phyloP scores from a whole-genome alignment of 2,888 invertebrate genomes.

The Sthenelais limicola region DNA sequence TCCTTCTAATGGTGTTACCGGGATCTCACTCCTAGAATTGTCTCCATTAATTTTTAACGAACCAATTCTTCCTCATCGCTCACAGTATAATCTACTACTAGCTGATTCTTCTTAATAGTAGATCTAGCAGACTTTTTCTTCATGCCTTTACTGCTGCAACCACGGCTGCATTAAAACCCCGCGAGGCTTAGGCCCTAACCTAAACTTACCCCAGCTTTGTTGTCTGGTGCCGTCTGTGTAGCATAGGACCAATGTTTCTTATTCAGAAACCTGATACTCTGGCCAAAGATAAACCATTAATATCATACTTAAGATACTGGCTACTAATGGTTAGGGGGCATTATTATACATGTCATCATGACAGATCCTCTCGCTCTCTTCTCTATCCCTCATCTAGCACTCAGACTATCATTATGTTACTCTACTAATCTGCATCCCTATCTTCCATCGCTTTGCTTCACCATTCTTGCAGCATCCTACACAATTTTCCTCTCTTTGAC shows the following conservation, averaged over 20 bases:
- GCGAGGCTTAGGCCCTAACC: background rate
- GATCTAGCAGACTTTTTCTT: constrained; percentile 3
- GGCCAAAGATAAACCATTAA: no score
- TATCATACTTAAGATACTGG: no score
- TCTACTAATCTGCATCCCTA: no score
- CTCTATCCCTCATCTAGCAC: no score
- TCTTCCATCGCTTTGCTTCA: no score
- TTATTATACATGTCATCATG: no score
- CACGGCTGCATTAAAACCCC: background rate
- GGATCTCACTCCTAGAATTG: background rate
- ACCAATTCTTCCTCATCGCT: background rate
- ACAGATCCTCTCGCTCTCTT: no score
- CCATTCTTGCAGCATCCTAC: no score
- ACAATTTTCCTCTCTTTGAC: no score
- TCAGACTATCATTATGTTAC: no score
- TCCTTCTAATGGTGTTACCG: background rate
- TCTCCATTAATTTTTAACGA: background rate
- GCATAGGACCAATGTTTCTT: constrained; percentile 29
- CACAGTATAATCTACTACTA: background rate
- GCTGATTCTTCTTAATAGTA: background rate
- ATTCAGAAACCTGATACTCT: no score
- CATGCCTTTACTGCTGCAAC: constrained; percentile 8
- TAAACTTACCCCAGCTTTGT: constrained; percentile 20
- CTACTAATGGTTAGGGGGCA: no score
- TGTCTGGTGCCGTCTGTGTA: constrained; percentile 38